These are phyloP conservation scores for Erannis defoliaria DNA, from an alignment of 2,888 invertebrate genomes.

Conservation along the genomic window DNA sequence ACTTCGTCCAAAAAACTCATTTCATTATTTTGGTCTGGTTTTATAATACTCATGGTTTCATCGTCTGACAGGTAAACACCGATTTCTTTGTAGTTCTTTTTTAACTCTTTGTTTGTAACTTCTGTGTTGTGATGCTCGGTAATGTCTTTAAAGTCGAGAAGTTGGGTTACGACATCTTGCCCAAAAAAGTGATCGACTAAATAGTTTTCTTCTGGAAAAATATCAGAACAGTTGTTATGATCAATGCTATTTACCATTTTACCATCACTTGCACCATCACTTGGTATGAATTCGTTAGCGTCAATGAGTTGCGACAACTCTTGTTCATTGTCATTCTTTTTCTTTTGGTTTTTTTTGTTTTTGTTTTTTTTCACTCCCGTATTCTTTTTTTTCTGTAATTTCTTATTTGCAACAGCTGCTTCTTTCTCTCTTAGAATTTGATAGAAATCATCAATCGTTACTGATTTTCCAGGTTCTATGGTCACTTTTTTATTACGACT, in stretches of 20 bases:
- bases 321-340: constrained; percentile 15
- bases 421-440: constrained; percentile 14
- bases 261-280: constrained; percentile 16
- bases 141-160: constrained; percentile 14
- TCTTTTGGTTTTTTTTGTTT: too few relatives aligned
- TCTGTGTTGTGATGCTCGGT: constrained; percentile 15
- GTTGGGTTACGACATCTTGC: constrained; percentile 15
- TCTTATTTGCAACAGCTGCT: constrained; percentile 16
- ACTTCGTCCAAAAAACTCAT: constrained; percentile 19
- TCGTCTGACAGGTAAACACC: constrained; percentile 15
- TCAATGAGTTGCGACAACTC: constrained; percentile 15
- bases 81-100: constrained; percentile 16
- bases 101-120: constrained; percentile 13
- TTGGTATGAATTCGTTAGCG: constrained; percentile 12
- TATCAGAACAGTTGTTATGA: constrained; percentile 16
- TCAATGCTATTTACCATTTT: constrained; percentile 13
- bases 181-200: constrained; percentile 13
- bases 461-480: constrained; percentile 28
- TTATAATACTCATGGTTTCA: constrained; percentile 14
- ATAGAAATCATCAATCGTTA: constrained; percentile 25
- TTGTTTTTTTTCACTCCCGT: constrained; percentile 16
- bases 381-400: constrained; percentile 14
- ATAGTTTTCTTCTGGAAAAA: constrained; percentile 16
- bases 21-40: constrained; percentile 14
- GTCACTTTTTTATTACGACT: constrained; percentile 25